A percentile compares a stretch with the other conserved stretches of the same genome.
These are phyloP conservation scores for Coendou prehensilis DNA, from an alignment of 2,797 vertebrate species.

Conservation along the genomic window DNA sequence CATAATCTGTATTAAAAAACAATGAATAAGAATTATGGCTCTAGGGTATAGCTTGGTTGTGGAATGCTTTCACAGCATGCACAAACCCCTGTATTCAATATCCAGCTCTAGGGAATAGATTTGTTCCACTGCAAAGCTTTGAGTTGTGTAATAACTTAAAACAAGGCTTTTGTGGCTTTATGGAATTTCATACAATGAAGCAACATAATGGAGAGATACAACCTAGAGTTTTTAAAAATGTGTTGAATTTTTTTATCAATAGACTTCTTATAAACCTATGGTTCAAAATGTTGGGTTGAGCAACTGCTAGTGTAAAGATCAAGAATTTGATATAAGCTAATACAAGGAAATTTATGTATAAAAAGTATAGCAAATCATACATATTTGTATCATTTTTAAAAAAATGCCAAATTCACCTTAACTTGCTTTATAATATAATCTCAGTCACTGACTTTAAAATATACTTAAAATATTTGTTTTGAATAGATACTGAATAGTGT, in stretches of 20 bases:
- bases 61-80: background rate
- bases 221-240: background rate
- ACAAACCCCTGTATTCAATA: background rate
- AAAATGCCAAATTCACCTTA: background rate
- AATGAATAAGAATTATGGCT: background rate
- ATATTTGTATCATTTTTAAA: background rate
- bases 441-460: conserved; percentile 21
- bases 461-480: background rate
- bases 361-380: background rate
- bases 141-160: conserved; percentile 20
- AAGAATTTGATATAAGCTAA: background rate
- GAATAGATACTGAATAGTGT: background rate
- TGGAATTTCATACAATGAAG: background rate
- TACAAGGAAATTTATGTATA: background rate
- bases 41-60: background rate
- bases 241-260: background rate
- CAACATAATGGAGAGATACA: background rate
- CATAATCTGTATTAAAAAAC: background rate
- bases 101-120: background rate
- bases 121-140: background rate
- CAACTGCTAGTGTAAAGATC: background rate
- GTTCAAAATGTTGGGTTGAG: background rate
- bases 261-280: background rate
- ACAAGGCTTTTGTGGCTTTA: background rate
- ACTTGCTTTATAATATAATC: background rate